Conservation (phyloP, 1,140 invertebrate genomes). For the Sycophila sp. region DNA sequence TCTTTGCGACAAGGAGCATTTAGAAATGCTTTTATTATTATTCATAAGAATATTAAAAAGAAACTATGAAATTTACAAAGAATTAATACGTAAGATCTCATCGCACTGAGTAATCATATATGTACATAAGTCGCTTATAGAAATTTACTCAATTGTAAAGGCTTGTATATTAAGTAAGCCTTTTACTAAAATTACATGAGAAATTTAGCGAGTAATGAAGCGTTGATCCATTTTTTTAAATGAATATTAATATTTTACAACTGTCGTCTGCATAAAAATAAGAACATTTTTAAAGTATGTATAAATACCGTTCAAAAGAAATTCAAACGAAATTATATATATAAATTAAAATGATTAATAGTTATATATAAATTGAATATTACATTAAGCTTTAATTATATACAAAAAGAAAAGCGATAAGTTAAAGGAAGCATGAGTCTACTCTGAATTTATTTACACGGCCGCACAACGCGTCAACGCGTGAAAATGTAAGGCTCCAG, state of each 20-base stretch:
- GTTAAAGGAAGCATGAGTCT: conserved; percentile 43
- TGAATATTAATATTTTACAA: no score
- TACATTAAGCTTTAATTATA: no score
- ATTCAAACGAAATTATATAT: not conserved
- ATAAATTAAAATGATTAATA: no score
- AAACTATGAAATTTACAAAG: not conserved
- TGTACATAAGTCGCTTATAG: no score
- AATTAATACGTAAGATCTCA: not conserved
- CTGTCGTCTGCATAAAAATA: no score
- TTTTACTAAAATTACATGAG: no score
- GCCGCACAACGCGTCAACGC: conserved; percentile 63
- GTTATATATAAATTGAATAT: no score
- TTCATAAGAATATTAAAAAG: not conserved
- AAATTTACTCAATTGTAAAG: no score
- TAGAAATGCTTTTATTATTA: not conserved
- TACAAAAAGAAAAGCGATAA: not conserved
- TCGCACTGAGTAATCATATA: not conserved
- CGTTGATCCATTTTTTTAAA: no score
- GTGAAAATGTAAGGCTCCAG: conserved; percentile 42
- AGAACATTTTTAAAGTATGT: not conserved
- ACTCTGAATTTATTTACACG: conserved; percentile 55
- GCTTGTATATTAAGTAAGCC: no score
- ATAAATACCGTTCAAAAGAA: not conserved
- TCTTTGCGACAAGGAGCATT: not conserved
- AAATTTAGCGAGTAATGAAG: no score